A percentile compares a stretch with the other conserved stretches of the same genome.
phyloP scores from a whole-genome alignment of 2,888 invertebrate species.

The Plebejus anna region DNA sequence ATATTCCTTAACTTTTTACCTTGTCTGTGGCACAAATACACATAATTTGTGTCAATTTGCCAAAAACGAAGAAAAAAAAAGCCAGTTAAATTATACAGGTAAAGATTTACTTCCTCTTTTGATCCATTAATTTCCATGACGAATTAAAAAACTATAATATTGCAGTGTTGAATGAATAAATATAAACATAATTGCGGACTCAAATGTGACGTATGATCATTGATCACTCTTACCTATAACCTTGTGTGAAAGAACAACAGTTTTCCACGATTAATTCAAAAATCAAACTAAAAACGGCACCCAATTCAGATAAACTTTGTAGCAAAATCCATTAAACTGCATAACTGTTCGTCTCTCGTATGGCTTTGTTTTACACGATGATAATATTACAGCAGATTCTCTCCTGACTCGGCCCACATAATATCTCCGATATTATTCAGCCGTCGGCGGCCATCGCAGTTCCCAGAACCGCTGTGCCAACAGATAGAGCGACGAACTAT shows the following conservation, averaged over 20 bases:
- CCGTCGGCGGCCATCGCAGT: conserved; percentile 36
- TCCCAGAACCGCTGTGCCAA: conserved; percentile 42
- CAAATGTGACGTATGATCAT: background rate
- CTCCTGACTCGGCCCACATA: background rate
- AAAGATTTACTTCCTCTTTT: too few relatives aligned
- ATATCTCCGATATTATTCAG: background rate
- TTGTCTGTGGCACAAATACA: too few relatives aligned
- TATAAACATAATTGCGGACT: too few relatives aligned
- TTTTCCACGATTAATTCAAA: background rate
- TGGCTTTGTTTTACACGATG: background rate
- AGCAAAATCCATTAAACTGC: background rate
- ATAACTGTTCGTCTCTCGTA: background rate
- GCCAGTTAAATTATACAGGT: background rate
- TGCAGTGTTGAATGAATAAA: background rate
- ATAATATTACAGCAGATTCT: background rate
- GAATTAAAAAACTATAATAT: too few relatives aligned
- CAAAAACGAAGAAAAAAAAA: too few relatives aligned
- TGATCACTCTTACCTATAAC: background rate
- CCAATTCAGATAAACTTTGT: background rate
- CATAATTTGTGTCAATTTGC: too few relatives aligned
- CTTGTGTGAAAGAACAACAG: background rate
- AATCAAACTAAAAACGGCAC: background rate
- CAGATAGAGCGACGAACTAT: conserved; percentile 39
- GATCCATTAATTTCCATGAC: too few relatives aligned
- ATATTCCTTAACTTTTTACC: too few relatives aligned